Evolutionary conservation across 1,140 invertebrate species (phyloP), one percentile per base, ranked within the genome.

Genomic region (Acromyrmex charruanus): DNA sequence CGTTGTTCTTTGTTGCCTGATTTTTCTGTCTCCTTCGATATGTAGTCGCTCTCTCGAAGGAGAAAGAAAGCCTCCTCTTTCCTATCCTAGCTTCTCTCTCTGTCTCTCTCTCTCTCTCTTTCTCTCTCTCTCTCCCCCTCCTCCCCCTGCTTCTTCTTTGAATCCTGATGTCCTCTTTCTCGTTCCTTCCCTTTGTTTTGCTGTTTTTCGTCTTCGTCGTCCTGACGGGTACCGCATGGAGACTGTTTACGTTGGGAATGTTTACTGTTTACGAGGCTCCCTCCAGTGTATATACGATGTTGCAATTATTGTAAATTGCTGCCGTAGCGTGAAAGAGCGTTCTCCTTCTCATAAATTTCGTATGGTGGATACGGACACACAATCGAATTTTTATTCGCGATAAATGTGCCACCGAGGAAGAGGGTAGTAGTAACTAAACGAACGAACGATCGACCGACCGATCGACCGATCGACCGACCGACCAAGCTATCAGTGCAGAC

Each of bases 21-120:
- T 90, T 90, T 91, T 91, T 90, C 87, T 86, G 82, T 90, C 89
- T 85, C 66, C 89, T 81, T 61, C 51, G 87, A 81, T 87, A 72
- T 86, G 58, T 77, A 63, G 72, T 35, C 39, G 39, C 35, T 44
- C 39, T 44, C 9, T 10, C 39, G 39, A 44, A 7, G 39, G 39
- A 44, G 39, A 44, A 35, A 35, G 35, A 35, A 35, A 35, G 35
- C 35, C 6, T 35, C 35, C 35, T 35, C 35, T 53, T 55, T 31
- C 39, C 58, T 77, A 65, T 12, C 53, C 31, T 31, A 31, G 31
- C 31, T 25, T 51, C 28, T 18, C n/a, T 5, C 18, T 58, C 55
- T 21, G 6, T 9, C 18, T 58, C 53, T 9, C 61, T 51, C 28
- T 51, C 58, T 3, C 35, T 51, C n/a, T 18, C n/a, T 7, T 7